Conservation (phyloP, 1,140 invertebrate species). For the Trichogramma pretiosum region DNA sequence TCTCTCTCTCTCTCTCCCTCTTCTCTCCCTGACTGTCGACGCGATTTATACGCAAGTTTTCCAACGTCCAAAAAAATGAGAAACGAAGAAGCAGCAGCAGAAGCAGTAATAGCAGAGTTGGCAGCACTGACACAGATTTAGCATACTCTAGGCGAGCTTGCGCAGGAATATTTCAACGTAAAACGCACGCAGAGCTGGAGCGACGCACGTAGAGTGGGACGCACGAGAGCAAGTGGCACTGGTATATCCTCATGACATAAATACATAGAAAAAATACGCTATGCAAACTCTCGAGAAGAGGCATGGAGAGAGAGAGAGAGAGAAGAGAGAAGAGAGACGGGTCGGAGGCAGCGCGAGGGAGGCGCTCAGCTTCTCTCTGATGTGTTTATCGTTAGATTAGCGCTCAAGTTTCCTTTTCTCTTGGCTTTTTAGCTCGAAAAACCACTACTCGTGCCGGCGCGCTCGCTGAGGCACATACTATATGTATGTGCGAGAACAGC, state of each 20-base stretch:
- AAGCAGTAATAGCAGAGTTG: no score
- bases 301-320: not conserved
- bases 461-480: no score
- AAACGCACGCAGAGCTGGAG: no score
- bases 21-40: not conserved
- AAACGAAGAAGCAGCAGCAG: not conserved
- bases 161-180: no score
- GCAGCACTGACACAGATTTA: no score
- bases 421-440: slow-evolving; percentile 9
- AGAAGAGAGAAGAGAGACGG: not conserved
- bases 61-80: slow-evolving; percentile 7
- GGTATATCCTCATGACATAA: no score
- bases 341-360: not conserved
- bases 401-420: slow-evolving; percentile 11
- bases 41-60: not conserved
- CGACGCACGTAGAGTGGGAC: no score
- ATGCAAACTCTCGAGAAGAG: not conserved
- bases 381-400: slow-evolving; percentile 26
- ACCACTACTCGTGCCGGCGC: no score
- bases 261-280: slow-evolving; percentile 3
- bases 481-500: slow-evolving; percentile 2
- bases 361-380: slow-evolving; percentile 1
- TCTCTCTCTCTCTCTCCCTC: not conserved
- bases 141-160: no score
- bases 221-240: not conserved